These are phyloP conservation scores for Sebastes schlegelii DNA, from an alignment of 2,113 vertebrate genomes.

Conservation along the genomic window DNA sequence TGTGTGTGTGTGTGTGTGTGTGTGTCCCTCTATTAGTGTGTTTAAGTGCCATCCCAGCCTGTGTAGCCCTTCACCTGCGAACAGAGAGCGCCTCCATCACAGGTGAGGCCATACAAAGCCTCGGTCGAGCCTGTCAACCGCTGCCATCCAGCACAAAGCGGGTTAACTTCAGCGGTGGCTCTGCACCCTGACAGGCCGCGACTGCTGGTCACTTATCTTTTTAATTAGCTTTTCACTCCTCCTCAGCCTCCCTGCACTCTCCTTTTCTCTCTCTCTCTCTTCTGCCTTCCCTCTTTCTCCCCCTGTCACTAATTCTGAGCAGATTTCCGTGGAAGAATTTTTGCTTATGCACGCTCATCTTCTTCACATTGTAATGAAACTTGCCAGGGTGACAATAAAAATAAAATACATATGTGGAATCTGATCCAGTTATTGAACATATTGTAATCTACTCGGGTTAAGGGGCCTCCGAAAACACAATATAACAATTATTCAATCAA, in stretches of 20 bases:
- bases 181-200: conserved; percentile 74
- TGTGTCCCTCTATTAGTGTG: conserved; percentile 63
- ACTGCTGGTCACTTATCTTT: conserved; percentile 82
- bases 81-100: conserved; percentile 73
- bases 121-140: conserved; percentile 63
- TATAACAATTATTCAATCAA: background rate
- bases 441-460: background rate
- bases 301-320: conserved; percentile 65
- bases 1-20: conserved; percentile 53
- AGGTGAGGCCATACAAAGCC: conserved; percentile 71
- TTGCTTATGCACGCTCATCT: conserved; percentile 49
- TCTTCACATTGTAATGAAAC: conserved; percentile 34
- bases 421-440: background rate
- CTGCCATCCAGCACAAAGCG: conserved; percentile 74
- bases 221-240: conserved; percentile 82
- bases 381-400: conserved; percentile 3
- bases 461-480: background rate
- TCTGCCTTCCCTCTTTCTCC: conserved; percentile 35
- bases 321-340: conserved; percentile 14
- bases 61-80: conserved; percentile 72
- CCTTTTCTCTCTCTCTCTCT: conserved; percentile 12
- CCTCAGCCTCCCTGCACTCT: conserved; percentile 48
- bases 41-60: conserved; percentile 65
- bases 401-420: conserved; percentile 1
- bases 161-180: conserved; percentile 68